Evolutionary conservation across 2,888 invertebrate species (phyloP).

Genomic region (Amblyjoppa fuscipennis): DNA sequence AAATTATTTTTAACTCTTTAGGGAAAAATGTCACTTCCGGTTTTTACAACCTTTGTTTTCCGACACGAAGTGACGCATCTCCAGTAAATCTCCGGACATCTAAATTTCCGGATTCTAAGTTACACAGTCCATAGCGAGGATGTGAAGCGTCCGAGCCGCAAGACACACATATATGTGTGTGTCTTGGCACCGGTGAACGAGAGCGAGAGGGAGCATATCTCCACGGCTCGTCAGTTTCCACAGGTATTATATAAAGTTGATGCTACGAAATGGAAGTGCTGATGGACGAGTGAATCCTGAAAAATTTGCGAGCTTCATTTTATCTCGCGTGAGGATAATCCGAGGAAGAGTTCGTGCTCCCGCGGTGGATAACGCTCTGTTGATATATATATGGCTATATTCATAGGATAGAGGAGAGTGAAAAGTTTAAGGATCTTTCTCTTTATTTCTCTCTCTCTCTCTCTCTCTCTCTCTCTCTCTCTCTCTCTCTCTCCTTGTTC

Average conservation of each 20-base stretch:
- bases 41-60: too few relatives aligned
- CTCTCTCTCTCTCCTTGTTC: constrained; percentile 10
- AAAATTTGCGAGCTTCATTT: constrained; percentile 64
- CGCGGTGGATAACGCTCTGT: constrained; percentile 42
- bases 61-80: too few relatives aligned
- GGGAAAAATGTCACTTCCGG: too few relatives aligned
- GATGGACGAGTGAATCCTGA: constrained; percentile 57
- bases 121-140: too few relatives aligned
- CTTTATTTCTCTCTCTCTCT: neutral
- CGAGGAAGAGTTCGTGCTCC: constrained; percentile 50
- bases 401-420: constrained; percentile 25
- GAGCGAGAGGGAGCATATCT: neutral
- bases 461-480: constrained; percentile 6
- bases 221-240: constrained; percentile 26
- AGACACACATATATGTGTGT: neutral
- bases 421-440: constrained; percentile 53
- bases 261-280: constrained; percentile 57
- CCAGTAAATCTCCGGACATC: too few relatives aligned
- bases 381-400: constrained; percentile 1
- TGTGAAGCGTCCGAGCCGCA: too few relatives aligned
- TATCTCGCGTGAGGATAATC: constrained; percentile 59
- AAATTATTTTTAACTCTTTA: too few relatives aligned
- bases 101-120: too few relatives aligned
- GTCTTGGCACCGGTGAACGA: constrained; percentile 14
- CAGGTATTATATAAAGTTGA: constrained; percentile 57